These are phyloP conservation scores for Oreortyx pictus DNA, from an alignment of 2,797 vertebrate species.

Conservation along the genomic window DNA sequence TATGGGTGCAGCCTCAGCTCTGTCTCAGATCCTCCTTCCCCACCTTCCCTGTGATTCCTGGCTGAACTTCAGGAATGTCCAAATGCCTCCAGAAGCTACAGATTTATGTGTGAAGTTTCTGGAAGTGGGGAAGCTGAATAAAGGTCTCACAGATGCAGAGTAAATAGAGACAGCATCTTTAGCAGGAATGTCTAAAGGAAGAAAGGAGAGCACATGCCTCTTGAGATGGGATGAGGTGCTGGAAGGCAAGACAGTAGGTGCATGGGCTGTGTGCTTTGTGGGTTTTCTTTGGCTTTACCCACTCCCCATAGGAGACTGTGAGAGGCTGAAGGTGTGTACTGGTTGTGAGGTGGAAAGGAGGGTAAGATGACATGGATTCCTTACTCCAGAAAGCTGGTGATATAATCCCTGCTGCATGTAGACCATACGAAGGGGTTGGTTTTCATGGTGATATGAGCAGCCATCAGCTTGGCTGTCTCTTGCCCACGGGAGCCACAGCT, in stretches of 20 bases:
- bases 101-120: not conserved
- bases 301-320: not conserved
- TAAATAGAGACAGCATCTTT: not conserved
- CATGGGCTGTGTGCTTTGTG: not conserved
- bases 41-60: not conserved
- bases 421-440: constrained; percentile 99
- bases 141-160: not conserved
- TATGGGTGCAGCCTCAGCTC: accelerated
- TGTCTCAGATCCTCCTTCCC: not conserved
- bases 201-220: not conserved
- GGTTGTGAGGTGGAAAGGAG: not conserved
- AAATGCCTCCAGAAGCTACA: not conserved
- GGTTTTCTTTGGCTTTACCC: not conserved
- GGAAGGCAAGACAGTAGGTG: not conserved
- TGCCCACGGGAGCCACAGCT: constrained; percentile 92
- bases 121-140: not conserved
- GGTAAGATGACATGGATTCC: constrained; percentile 38
- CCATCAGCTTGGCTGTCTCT: constrained; percentile 98
- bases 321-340: not conserved
- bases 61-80: not conserved
- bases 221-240: not conserved
- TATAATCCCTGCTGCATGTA: constrained; percentile 96
- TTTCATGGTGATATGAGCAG: constrained; percentile 99
- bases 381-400: constrained; percentile 99
- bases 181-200: not conserved